A percentile compares a stretch with the other conserved stretches of the same genome.
phyloP scores from a whole-genome alignment of 2,797 vertebrate species.

The Mareca penelope region DNA sequence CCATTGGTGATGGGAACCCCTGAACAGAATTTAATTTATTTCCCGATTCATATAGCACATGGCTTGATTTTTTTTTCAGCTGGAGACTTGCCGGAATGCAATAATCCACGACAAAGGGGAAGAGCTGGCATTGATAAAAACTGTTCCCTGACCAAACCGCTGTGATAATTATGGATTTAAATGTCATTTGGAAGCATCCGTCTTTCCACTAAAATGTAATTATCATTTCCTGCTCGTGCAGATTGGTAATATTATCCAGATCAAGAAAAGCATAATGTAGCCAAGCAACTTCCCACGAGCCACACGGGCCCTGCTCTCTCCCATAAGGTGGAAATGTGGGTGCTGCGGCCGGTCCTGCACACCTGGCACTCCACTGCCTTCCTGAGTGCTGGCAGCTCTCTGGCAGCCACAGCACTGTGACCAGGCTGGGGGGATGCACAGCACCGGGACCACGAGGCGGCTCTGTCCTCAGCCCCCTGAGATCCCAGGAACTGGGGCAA shows the following conservation, averaged over 20 bases:
- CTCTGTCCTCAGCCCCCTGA: no score
- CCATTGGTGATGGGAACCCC: accelerated
- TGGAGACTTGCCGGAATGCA: conserved; percentile 11
- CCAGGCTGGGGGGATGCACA: no score
- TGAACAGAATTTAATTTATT: not conserved
- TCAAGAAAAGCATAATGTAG: not conserved
- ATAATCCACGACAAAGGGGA: not conserved
- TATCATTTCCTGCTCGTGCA: not conserved
- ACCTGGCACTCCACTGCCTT: not conserved
- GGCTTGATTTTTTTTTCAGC: not conserved
- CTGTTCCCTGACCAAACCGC: not conserved
- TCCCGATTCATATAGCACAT: not conserved
- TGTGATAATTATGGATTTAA: not conserved
- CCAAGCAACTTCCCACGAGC: not conserved
- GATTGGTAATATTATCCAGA: not conserved
- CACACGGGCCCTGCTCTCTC: not conserved
- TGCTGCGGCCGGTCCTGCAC: not conserved
- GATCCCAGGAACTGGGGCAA: accelerated
- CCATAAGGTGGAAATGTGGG: accelerated
- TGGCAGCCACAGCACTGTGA: no score
- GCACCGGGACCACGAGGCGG: no score
- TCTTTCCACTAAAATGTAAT: not conserved
- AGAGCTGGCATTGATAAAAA: not conserved
- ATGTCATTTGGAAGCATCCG: not conserved
- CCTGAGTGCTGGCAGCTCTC: no score